Conservation (phyloP, 1,140 invertebrate genomes). For the Drosophila ficusphila region DNA sequence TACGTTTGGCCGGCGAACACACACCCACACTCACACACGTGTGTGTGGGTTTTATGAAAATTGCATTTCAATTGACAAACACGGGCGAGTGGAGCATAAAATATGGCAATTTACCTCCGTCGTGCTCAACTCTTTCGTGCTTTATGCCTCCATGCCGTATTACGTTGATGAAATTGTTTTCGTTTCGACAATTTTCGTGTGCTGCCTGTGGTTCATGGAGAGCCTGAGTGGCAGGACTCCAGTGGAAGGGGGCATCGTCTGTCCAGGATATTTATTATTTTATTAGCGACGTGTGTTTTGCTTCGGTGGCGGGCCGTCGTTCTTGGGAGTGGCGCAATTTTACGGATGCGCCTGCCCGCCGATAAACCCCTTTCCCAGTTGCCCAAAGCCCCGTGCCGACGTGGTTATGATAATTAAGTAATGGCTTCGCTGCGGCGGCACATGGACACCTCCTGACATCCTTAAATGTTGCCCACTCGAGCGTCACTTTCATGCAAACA, state of each 20-base stretch:
- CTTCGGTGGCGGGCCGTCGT: conserved; percentile 10
- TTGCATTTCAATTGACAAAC: conserved; percentile 79
- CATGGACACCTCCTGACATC: conserved; percentile 22
- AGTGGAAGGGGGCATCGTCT: conserved; percentile 17
- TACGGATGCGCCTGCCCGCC: conserved; percentile 24
- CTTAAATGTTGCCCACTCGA: conserved; percentile 76
- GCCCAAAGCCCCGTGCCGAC: conserved; percentile 37
- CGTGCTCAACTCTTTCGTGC: conserved; percentile 60
- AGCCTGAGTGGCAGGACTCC: conserved; percentile 33
- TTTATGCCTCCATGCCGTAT: conserved; percentile 54
- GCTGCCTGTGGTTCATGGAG: conserved; percentile 8
- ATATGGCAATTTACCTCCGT: conserved; percentile 71
- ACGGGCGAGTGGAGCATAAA: conserved; percentile 62
- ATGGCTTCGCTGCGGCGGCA: conserved; percentile 57
- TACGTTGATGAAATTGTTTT: conserved; percentile 78
- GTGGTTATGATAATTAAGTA: conserved; percentile 79
- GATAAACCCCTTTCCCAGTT: conserved; percentile 62
- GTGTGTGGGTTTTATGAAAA: conserved; percentile 80
- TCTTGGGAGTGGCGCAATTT: conserved; percentile 68
- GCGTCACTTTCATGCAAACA: conserved; percentile 61
- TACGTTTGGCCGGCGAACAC: conserved; percentile 23
- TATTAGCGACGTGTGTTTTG: conserved; percentile 77
- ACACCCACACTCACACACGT: conserved; percentile 28
- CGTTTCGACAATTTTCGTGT: conserved; percentile 63
- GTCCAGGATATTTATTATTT: conserved; percentile 79